A percentile compares a stretch with the other conserved stretches of the same genome.
Conservation (phyloP, 1,140 invertebrate genomes). For the Cotesia vestalis region DNA sequence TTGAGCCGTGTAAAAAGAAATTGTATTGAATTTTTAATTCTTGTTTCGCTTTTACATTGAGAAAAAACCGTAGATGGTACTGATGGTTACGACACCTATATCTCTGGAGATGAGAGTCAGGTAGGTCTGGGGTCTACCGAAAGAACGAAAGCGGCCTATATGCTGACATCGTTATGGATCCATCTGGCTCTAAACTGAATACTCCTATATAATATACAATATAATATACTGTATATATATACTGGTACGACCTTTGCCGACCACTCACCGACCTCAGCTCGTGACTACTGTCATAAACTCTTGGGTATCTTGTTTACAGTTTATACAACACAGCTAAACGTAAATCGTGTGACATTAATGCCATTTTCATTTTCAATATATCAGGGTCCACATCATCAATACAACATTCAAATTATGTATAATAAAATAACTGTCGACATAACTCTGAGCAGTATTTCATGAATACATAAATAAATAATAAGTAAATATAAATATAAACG, state of each 20-base stretch:
- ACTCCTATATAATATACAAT: too few relatives aligned
- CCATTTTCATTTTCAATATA: conserved; percentile 22
- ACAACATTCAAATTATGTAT: conserved; percentile 13
- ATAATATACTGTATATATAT: too few relatives aligned
- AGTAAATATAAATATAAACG: too few relatives aligned
- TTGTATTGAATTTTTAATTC: too few relatives aligned
- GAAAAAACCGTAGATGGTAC: too few relatives aligned
- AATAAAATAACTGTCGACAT: conserved; percentile 18
- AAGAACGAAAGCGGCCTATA: background rate
- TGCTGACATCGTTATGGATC: conserved; percentile 6
- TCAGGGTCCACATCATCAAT: conserved; percentile 9
- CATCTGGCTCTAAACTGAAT: background rate
- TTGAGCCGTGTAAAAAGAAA: too few relatives aligned
- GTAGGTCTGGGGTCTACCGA: conserved; percentile 23
- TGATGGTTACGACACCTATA: conserved; percentile 39
- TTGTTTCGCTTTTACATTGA: too few relatives aligned
- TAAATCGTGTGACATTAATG: conserved; percentile 22
- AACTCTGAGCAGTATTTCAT: background rate
- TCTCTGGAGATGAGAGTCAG: conserved; percentile 15
- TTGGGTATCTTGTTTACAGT: conserved; percentile 1
- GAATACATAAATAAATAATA: background rate
- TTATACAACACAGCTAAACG: conserved; percentile 14
- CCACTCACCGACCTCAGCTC: conserved; percentile 25
- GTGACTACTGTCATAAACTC: conserved; percentile 30
- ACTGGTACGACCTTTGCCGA: conserved; percentile 12